phyloP scores from a whole-genome alignment of 2,888 invertebrate species.

The Ditylenchus weischeri region DNA sequence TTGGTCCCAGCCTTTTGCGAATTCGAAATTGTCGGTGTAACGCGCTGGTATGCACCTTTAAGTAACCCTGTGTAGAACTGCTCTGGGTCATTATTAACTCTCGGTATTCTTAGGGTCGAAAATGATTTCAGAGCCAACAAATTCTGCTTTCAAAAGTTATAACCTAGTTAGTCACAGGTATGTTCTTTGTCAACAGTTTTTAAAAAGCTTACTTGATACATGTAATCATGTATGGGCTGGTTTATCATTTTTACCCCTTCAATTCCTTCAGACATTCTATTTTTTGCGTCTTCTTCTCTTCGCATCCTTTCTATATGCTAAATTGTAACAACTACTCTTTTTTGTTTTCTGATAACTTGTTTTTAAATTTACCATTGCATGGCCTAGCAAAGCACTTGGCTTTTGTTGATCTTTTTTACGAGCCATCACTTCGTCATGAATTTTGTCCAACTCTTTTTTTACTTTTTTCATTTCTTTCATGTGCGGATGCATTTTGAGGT shows the following conservation, averaged over 20 bases:
- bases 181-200: no score
- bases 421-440: conserved; percentile 19
- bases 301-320: conserved; percentile 9
- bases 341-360: neutral
- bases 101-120: no score
- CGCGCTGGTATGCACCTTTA: no score
- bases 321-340: conserved; percentile 4
- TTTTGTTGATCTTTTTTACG: conserved; percentile 2
- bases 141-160: no score
- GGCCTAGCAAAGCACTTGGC: conserved; percentile 19
- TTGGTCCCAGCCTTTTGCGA: no score
- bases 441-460: conserved; percentile 15
- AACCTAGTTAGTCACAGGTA: no score
- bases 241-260: conserved; percentile 29
- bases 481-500: conserved; percentile 16
- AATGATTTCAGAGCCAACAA: no score
- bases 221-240: conserved; percentile 23
- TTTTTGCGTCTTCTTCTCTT: conserved; percentile 1
- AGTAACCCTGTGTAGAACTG: no score
- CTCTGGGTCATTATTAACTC: no score
- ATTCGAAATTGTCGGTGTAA: no score
- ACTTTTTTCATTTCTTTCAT: conserved; percentile 26
- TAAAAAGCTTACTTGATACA: conserved; percentile 24
- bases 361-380: conserved; percentile 18
- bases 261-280: conserved; percentile 18